These are phyloP conservation scores for Scaptomyza pallida DNA, from an alignment of 1,140 invertebrate species.

Conservation along the genomic window DNA sequence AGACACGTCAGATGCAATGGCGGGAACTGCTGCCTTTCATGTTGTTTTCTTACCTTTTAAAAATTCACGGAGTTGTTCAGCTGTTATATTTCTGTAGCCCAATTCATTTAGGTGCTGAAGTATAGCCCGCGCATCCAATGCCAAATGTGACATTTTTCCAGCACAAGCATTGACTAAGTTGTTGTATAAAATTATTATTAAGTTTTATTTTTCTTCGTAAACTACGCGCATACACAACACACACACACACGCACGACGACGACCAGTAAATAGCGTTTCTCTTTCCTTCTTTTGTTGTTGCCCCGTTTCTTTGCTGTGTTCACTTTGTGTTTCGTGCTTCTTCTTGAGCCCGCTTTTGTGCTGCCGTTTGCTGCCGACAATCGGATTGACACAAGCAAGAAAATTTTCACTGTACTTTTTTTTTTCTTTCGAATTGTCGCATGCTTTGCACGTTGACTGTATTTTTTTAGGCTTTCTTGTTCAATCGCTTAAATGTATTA, in stretches of 20 bases:
- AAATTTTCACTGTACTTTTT: slow-evolving; percentile 78
- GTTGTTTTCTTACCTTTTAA: slow-evolving; percentile 83
- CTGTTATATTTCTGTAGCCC: slow-evolving; percentile 85
- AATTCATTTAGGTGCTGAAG: slow-evolving; percentile 85
- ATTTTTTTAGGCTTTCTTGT: slow-evolving; percentile 18
- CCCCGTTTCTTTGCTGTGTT: slow-evolving; percentile 50
- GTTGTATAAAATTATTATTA: slow-evolving; percentile 43
- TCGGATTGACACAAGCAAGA: slow-evolving; percentile 55
- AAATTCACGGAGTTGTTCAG: slow-evolving; percentile 85
- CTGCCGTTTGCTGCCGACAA: slow-evolving; percentile 69
- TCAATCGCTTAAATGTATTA: slow-evolving; percentile 49
- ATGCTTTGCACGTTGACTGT: slow-evolving; percentile 40
- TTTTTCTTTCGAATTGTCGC: slow-evolving; percentile 37
- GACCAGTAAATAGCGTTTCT: slow-evolving; percentile 54
- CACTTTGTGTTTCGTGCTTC: slow-evolving; percentile 47
- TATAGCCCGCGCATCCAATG: slow-evolving; percentile 84
- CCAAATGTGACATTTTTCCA: slow-evolving; percentile 83
- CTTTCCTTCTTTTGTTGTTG: slow-evolving; percentile 54
- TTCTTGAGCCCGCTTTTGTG: slow-evolving; percentile 68
- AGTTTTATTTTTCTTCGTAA: slow-evolving; percentile 72
- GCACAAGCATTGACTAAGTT: slow-evolving; percentile 53
- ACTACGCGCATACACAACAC: slow-evolving; percentile 40
- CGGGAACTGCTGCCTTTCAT: slow-evolving; percentile 48
- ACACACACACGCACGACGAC: slow-evolving; percentile 32
- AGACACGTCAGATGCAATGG: slow-evolving; percentile 36